A percentile compares a stretch with the other conserved stretches of the same genome.
These are phyloP conservation scores for Doryteuthis pealeii DNA, from an alignment of 1,140 invertebrate species.

Conservation along the genomic window DNA sequence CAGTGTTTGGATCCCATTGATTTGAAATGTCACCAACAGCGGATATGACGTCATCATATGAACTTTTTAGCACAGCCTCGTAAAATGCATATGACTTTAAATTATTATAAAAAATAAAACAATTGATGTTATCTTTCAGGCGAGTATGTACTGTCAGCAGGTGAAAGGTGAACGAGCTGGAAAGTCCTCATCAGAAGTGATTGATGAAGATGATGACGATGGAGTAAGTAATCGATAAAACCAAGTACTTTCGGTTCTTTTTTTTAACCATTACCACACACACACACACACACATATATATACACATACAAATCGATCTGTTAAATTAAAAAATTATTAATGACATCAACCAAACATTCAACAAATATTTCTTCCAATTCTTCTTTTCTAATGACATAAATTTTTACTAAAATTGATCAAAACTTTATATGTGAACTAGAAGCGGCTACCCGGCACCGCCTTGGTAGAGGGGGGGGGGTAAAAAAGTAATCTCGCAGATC, in stretches of 20 bases:
- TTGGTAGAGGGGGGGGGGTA: no score
- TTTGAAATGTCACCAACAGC: no score
- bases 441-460: no score
- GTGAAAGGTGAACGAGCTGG: conserved; percentile 36
- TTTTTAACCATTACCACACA: conserved; percentile 10
- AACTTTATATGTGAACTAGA: no score
- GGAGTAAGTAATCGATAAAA: conserved; percentile 28
- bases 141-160: conserved; percentile 29
- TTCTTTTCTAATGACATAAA: not conserved
- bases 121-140: conserved; percentile 24
- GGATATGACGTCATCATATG: no score
- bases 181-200: conserved; percentile 33
- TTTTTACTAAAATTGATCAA: conserved; percentile 10
- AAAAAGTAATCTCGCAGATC: no score
- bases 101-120: no score
- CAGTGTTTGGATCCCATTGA: no score
- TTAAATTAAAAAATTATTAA: conserved; percentile 1
- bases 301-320: not conserved
- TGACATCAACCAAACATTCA: not conserved
- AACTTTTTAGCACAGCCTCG: no score
- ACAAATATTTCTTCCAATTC: not conserved
- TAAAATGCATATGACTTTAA: no score
- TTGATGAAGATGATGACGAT: conserved; percentile 34
- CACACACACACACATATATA: not conserved
- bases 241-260: conserved; percentile 25